Base-by-base conservation (phyloP, 2,888 invertebrate genomes). In the Hirudinaria manillensis region DNA sequence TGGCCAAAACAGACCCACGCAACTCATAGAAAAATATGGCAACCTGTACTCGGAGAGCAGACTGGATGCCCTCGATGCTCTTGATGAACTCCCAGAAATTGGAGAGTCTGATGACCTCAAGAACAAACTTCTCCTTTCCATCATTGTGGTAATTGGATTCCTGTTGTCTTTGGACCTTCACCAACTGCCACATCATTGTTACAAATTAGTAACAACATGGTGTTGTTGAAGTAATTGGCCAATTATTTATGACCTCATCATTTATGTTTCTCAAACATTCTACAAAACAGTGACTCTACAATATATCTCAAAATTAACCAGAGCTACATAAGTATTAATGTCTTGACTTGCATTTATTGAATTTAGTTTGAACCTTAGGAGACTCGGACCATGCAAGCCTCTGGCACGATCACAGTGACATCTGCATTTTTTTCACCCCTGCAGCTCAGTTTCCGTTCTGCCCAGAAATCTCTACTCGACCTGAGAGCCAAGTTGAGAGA, bases 81-180 rank as follows among this genome's bases (percentile, higher is more conserved):
- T 97, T 77, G 91, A 93, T 80, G 89, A 90, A 45, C 87, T 96
- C 77, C 90, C 91, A 16, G 91, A 92, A 79, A 89, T 97, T 76
- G 89, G 89, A 75, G 91, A 92, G 79, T 92, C 92, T 21, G 91
- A 92, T 77, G 93, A 93, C 82, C 89, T 97, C 79, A 96, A 97
- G 87, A 90, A 91, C 81, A 97, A 96, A 88, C 93, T 97, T 80
- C 89, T 97, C 79, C 96, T 96, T 87, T 96, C 95, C 77, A 93
- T 95, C 76, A 91, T 94, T 80, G 96, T 96, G 87, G 96, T 96
- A 45, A 45, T n/a, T 45, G 45, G 45, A 45, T 45, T 87, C 90
- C 93, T 83, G 24, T 45, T 36, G 24, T 32, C 19, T 36, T 27
- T 45, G n/a, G 34, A 29, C 13, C 7, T 45, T n/a, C 32, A n/a